Evolutionary conservation across 2,113 vertebrate species (phyloP).

Genomic region (Talpa occidentalis): DNA sequence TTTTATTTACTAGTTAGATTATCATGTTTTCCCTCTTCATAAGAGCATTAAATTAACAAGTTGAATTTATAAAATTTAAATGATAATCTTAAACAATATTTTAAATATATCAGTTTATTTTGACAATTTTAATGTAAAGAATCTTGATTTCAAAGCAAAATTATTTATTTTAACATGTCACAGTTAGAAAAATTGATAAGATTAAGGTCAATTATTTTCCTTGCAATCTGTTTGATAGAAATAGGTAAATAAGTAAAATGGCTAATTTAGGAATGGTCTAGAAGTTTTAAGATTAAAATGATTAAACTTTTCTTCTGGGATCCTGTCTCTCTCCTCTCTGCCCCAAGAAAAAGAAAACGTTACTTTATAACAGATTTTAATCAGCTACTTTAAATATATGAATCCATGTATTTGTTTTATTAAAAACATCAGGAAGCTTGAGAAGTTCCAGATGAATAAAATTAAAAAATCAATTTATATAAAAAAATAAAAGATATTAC

Average conservation of each 20-base stretch:
- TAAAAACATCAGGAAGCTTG: slow-evolving; percentile 1
- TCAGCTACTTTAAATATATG: background rate
- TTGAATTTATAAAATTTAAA: background rate
- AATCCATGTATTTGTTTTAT: background rate
- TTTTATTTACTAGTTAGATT: slow-evolving; percentile 27
- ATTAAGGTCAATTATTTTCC: background rate
- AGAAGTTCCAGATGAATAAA: background rate
- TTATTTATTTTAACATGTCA: background rate
- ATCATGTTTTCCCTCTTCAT: background rate
- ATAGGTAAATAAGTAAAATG: background rate
- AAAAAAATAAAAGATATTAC: slow-evolving; percentile 20
- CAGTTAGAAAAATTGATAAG: background rate
- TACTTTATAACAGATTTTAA: slow-evolving; percentile 31
- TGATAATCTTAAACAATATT: background rate
- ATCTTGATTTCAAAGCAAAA: background rate
- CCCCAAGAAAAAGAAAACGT: background rate
- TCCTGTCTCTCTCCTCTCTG: background rate
- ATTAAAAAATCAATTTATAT: slow-evolving; percentile 52
- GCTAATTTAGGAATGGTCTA: background rate
- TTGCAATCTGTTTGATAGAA: background rate
- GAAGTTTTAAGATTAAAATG: background rate
- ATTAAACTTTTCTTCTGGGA: background rate
- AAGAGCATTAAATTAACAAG: background rate
- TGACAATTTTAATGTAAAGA: background rate
- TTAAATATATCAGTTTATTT: background rate